Conservation (phyloP, 2,888 invertebrate species). For the Mayetiola destructor region DNA sequence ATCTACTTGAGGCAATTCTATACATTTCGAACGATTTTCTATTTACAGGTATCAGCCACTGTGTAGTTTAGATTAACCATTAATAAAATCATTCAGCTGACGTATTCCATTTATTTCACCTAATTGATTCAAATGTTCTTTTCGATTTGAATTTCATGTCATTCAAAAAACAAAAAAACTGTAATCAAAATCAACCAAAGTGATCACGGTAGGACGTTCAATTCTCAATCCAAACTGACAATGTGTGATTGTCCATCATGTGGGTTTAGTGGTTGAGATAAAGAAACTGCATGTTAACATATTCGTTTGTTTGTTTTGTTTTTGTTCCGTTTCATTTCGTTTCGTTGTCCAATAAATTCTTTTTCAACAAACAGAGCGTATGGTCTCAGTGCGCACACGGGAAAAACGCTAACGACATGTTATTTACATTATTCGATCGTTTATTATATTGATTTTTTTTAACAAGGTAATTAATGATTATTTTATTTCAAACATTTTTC, state of each 20-base stretch:
- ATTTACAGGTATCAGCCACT: no score
- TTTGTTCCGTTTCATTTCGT: neutral
- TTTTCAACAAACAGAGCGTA: neutral
- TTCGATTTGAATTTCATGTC: no score
- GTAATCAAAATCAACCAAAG: neutral
- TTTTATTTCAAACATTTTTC: conserved; percentile 6
- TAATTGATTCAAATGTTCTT: no score
- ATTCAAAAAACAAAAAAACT: no score
- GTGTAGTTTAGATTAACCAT: no score
- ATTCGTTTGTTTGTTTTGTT: neutral
- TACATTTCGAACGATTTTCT: no score
- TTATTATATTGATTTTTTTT: conserved; percentile 11
- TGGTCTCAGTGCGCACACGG: neutral
- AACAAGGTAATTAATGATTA: conserved; percentile 12
- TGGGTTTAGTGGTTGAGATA: conserved; percentile 7
- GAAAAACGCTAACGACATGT: conserved; percentile 7
- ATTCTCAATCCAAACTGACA: no score
- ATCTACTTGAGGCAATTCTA: no score
- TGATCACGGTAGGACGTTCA: neutral
- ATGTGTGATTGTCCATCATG: neutral
- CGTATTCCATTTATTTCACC: no score
- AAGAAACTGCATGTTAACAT: neutral
- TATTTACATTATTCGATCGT: conserved; percentile 13
- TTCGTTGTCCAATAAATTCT: neutral
- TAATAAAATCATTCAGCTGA: no score